A percentile compares a stretch with the other conserved stretches of the same genome.
Evolutionary conservation across 2,797 vertebrate species (phyloP).

Genomic region (Taeniopygia guttata): DNA sequence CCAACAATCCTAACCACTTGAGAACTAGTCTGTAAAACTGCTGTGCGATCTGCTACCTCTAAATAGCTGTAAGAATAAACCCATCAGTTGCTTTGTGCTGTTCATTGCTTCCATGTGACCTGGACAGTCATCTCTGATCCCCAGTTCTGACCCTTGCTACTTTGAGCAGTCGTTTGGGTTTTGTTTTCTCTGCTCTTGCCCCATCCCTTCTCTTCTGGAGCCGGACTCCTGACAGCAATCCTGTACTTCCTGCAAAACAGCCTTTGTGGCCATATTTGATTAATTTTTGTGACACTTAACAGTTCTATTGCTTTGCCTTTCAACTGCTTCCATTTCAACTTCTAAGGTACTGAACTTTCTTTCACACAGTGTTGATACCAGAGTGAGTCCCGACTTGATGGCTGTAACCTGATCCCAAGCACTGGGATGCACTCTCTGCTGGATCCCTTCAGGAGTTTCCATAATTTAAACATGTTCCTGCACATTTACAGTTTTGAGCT

Average conservation of each 20-base stretch:
- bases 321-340: neutral
- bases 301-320: neutral
- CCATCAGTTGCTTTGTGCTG: neutral
- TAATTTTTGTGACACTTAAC: neutral
- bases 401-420: neutral
- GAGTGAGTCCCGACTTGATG: neutral
- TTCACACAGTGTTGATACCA: accelerated
- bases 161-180: neutral
- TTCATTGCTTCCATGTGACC: neutral
- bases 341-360: neutral
- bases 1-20: neutral
- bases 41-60: neutral
- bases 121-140: neutral
- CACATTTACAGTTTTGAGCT: neutral
- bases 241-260: neutral
- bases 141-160: neutral
- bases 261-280: neutral
- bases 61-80: neutral
- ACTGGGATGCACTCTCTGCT: neutral
- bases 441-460: neutral
- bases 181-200: neutral
- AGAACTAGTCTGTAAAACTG: neutral
- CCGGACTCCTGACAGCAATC: neutral
- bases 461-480: neutral
- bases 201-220: neutral